Evolutionary conservation across 2,888 invertebrate species (phyloP), one percentile per base, ranked within the genome.

Genomic region (Dorcus hopei): DNA sequence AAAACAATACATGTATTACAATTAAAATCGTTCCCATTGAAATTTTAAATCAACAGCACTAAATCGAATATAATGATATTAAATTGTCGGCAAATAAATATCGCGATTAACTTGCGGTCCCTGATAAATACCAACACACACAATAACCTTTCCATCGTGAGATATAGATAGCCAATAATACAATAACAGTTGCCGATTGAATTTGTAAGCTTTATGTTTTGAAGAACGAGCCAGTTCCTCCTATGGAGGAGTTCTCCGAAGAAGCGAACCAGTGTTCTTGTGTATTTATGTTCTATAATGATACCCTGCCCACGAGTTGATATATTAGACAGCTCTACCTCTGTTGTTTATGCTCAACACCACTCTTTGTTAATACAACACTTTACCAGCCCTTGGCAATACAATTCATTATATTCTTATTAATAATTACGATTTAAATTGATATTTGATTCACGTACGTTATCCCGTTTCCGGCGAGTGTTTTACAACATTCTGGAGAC

Each of bases 241-340:
- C 38, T 33, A 54, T 47, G 47, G 39, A 48, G 54, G 54, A 49
- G 43, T 49, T 55, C 42, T 48, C n/a, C 49, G 49, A 49, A 61
- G 59, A 61, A 61, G 63, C 57, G 62, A 57, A 59, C 56, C 54
- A 56, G 58, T 64, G 64, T 69, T 70, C 70, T 68, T 70, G 70
- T 72, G 74, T 75, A 76, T 76, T 76, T 75, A 75, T 75, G 75
- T 74, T 73, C 73, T 62, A 70, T 76, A 76, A 76, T 76, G 73
- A 76, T 75, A 75, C 70, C 72, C 74, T 76, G 75, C 74, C 73
- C 70, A 70, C 72, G 65, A 70, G 63, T 72, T 75, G 76, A 76
- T 75, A 75, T 76, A 76, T 75, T 74, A 70, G 74, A 74, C 74
- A 72, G 71, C 68, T 65, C 69, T 69, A 68, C 70, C 71, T 69